Conservation (phyloP, 1,140 invertebrate species). For the Lamellibrachia luymesi region DNA sequence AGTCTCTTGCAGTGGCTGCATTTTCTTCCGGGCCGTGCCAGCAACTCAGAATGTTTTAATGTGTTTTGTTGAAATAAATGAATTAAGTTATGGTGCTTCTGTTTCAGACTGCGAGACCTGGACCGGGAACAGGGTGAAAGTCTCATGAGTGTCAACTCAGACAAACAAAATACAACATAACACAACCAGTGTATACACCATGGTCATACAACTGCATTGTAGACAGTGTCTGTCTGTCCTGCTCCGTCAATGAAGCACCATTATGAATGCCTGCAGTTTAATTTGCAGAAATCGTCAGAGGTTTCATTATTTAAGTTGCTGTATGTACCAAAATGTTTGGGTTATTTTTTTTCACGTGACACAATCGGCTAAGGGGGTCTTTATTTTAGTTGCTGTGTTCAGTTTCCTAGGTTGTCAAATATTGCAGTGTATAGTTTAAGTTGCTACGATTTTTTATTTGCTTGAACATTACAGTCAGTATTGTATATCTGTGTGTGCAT, state of each 20-base stretch:
- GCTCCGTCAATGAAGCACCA: background rate
- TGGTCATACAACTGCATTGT: background rate
- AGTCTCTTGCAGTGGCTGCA: too few species aligned
- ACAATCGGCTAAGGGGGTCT: background rate
- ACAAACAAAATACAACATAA: background rate
- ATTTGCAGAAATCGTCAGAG: background rate
- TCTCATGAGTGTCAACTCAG: constrained; percentile 58
- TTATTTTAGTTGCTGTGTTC: background rate
- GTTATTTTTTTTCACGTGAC: background rate
- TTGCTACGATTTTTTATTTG: background rate
- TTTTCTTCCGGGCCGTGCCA: too few species aligned
- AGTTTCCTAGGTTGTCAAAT: background rate
- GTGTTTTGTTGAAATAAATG: too few species aligned
- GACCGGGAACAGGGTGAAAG: constrained; percentile 74
- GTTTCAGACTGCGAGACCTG: constrained; percentile 66
- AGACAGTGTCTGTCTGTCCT: background rate
- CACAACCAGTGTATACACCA: background rate
- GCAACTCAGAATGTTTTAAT: too few species aligned
- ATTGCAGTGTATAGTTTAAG: background rate
- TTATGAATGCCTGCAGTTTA: background rate
- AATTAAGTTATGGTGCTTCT: background rate
- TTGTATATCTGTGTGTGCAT: background rate
- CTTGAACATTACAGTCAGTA: background rate
- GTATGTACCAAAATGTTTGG: background rate
- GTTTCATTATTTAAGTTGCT: background rate